Evolutionary conservation across 2,113 vertebrate genomes (phyloP), one percentile per base, ranked within the genome.

Genomic region (Picathartes gymnocephalus): DNA sequence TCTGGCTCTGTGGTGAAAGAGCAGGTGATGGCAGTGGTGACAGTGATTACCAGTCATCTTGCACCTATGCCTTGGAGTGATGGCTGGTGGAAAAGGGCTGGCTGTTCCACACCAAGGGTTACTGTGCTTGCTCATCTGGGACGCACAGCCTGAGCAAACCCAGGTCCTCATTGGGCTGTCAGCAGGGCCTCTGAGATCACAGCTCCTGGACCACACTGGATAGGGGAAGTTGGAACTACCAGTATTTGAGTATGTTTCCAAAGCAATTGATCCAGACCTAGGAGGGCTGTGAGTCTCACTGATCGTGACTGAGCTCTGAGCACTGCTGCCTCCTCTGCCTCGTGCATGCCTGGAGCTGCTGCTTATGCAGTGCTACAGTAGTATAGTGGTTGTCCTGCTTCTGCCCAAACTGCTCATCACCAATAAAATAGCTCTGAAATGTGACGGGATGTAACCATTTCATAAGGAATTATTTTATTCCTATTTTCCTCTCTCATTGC

Each of bases 71-170:
- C 31, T 60, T 2, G 4, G 20, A 53, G 15, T 6, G 21, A 4
- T 28, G 1, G 2, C 28, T 61, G 11, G 19, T 13, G n/a, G 51
- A 18, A 50, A 62, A n/a, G 39, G 35, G 28, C 13, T 0, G 0
- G 8, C 13, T 39, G 21, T 45, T 69, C 40, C 54, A 16, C 13
- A 19, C 31, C 28, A 15, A 20, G 65, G 35, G 24, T 53, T 68
- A 4, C 42, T 0, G 1, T 21, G 51, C 56, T 40, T 28, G 16
- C 53, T 77, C 45, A 7, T 17, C 51, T 79, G 47, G 66, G 57
- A 31, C 31, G 4, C 0, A 0, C 31, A 82, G 66, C 61, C 53
- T 12, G 11, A 68, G 28, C 33, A 81, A 72, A 35, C 13, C 13
- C 37, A 12, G 28, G 22, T 89, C 39, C 33, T 54, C 39, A 15